Evolutionary conservation across 2,888 invertebrate species (phyloP).

Genomic region (Psococerastis gibbosa): DNA sequence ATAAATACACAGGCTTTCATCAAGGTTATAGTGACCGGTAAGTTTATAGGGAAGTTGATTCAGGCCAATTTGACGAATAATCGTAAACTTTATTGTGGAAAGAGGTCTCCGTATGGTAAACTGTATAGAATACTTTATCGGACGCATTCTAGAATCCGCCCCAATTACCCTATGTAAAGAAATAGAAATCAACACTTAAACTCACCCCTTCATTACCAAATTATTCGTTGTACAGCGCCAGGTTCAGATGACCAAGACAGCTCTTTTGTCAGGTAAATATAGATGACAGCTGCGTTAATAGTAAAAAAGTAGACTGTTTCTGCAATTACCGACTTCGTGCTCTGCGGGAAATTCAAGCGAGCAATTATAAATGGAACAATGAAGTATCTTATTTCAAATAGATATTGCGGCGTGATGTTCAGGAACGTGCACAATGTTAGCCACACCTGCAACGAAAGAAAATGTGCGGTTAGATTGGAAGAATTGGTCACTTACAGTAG

Average conservation of each 20-base stretch:
- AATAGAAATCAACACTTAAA: no score
- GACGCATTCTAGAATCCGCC: no score
- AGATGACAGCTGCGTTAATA: conserved; percentile 50
- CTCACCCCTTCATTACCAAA: conserved; percentile 50
- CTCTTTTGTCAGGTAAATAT: conserved; percentile 57
- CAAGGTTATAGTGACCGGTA: no score
- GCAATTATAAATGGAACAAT: conserved; percentile 73
- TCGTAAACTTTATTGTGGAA: no score
- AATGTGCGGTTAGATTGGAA: no score
- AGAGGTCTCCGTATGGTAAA: no score
- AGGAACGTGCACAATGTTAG: conserved; percentile 39
- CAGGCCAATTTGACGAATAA: no score
- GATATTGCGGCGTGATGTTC: conserved; percentile 57
- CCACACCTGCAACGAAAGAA: conserved; percentile 26
- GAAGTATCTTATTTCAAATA: conserved; percentile 92
- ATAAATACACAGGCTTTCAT: no score
- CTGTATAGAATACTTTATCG: no score
- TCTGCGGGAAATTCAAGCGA: conserved; percentile 41
- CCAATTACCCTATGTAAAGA: no score
- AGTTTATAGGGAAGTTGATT: no score
- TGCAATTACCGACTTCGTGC: conserved; percentile 30
- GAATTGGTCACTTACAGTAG: no score
- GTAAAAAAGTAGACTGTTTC: conserved; percentile 45
- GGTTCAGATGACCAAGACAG: conserved; percentile 54
- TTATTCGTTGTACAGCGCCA: conserved; percentile 57